Conservation (phyloP, 35 echinoderm and acorn worm species). For the Heliocidaris erythrogramma region DNA sequence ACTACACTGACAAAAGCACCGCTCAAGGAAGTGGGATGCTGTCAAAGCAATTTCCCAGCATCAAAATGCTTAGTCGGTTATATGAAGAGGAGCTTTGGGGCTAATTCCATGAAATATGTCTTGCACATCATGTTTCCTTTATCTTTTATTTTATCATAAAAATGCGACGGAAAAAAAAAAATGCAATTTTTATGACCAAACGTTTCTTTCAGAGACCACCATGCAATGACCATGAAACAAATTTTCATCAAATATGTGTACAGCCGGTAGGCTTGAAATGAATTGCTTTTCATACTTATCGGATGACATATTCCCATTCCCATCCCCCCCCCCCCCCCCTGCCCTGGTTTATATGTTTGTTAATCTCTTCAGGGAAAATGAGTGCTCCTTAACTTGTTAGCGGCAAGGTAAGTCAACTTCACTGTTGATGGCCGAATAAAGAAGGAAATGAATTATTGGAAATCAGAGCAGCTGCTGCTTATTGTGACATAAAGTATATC, state of each 20-base stretch:
- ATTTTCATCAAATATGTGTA: too few species aligned
- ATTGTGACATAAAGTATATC: too few species aligned
- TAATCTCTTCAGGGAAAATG: background rate
- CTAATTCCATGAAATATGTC: too few species aligned
- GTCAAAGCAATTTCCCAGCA: background rate
- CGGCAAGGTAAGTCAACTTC: background rate
- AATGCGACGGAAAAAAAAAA: too few species aligned
- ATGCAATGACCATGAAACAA: too few species aligned
- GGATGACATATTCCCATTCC: too few species aligned
- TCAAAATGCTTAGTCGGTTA: background rate
- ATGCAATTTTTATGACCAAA: too few species aligned
- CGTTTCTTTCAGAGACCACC: too few species aligned
- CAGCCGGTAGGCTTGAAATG: too few species aligned
- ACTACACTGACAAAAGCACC: background rate
- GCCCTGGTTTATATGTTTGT: too few species aligned
- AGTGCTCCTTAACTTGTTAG: background rate
- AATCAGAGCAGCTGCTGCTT: background rate
- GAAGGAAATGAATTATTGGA: background rate
- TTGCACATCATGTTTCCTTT: background rate
- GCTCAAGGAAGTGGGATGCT: background rate
- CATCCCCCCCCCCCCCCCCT: too few species aligned
- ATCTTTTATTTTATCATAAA: background rate
- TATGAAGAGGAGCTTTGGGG: background rate
- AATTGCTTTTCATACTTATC: too few species aligned
- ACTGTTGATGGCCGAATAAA: background rate